Evolutionary conservation across 2,797 vertebrate genomes (phyloP).

Genomic region (Acropternis orthonyx): DNA sequence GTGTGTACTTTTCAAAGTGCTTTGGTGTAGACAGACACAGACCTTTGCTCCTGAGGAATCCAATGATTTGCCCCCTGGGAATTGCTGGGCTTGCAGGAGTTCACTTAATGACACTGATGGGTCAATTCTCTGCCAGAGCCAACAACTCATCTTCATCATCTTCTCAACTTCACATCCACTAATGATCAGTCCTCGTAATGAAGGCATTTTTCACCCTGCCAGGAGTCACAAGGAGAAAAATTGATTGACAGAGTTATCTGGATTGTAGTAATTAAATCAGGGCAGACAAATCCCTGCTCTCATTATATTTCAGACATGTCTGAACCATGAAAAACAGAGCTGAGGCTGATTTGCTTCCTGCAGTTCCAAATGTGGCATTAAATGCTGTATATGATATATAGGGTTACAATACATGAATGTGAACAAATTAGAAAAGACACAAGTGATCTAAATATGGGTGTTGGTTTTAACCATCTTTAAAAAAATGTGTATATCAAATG

Average conservation of each 20-base stretch:
- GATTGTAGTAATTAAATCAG: conserved; percentile 78
- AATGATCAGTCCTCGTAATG: conserved; percentile 73
- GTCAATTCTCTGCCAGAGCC: conserved; percentile 70
- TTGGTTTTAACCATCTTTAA: neutral
- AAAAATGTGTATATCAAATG: neutral
- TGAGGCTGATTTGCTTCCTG: conserved; percentile 53
- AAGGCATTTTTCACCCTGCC: conserved; percentile 74
- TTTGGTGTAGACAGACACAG: conserved; percentile 50
- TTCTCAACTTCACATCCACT: conserved; percentile 71
- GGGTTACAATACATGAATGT: neutral
- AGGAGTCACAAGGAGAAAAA: conserved; percentile 72
- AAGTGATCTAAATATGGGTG: neutral
- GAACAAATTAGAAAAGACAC: conserved; percentile 27
- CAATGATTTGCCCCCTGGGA: conserved; percentile 56
- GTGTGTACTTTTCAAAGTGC: conserved; percentile 57
- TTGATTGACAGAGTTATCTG: conserved; percentile 76
- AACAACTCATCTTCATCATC: conserved; percentile 73
- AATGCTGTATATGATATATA: neutral
- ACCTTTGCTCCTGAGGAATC: conserved; percentile 62
- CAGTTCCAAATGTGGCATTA: conserved; percentile 23
- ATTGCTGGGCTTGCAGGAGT: conserved; percentile 11
- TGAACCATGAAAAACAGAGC: conserved; percentile 63
- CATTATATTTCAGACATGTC: conserved; percentile 75
- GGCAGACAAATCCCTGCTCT: conserved; percentile 75
- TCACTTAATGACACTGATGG: conserved; percentile 69